Conservation (phyloP, 2,888 invertebrate genomes). For the Dryocosmus kuriphilus region DNA sequence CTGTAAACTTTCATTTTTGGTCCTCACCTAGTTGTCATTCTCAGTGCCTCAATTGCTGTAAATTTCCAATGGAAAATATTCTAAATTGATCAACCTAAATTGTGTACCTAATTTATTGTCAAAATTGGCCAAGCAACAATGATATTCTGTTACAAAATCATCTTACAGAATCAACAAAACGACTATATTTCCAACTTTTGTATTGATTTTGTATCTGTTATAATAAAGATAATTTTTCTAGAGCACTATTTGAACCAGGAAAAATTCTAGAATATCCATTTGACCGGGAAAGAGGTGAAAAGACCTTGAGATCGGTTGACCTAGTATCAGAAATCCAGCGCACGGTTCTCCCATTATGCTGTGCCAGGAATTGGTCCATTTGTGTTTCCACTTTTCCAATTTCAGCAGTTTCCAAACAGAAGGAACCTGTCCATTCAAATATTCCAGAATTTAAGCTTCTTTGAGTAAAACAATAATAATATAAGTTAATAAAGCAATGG, state of each 20-base stretch:
- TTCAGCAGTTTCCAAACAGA: neutral
- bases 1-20: too few species aligned
- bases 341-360: constrained; percentile 49
- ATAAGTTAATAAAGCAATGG: too few species aligned
- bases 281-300: constrained; percentile 26
- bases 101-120: too few species aligned
- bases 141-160: too few species aligned
- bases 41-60: too few species aligned
- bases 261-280: neutral
- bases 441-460: neutral
- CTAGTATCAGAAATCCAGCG: constrained; percentile 55
- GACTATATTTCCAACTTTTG: too few species aligned
- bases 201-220: too few species aligned
- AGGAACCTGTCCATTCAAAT: neutral
- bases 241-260: neutral
- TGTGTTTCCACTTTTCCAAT: neutral
- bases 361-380: constrained; percentile 40
- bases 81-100: too few species aligned
- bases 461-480: neutral
- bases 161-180: too few species aligned
- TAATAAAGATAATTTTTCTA: neutral
- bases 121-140: too few species aligned
- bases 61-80: too few species aligned
- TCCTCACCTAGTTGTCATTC: too few species aligned
- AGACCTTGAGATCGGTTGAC: constrained; percentile 48